A percentile compares a stretch with the other conserved stretches of the same genome.
Conservation (phyloP, 2,888 invertebrate genomes). For the Heliconius erato region DNA sequence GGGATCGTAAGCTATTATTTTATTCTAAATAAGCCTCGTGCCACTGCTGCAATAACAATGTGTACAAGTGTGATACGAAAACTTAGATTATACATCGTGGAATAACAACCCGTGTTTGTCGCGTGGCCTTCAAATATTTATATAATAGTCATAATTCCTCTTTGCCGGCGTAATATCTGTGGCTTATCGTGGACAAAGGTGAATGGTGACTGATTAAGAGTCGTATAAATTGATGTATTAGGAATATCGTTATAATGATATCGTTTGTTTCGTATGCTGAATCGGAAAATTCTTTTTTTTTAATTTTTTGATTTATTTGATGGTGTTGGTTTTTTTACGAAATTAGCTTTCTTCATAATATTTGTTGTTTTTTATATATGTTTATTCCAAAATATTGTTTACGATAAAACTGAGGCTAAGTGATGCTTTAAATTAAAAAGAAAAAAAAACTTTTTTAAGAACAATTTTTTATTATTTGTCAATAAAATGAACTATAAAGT, state of each 20-base stretch:
- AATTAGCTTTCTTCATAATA: too few relatives aligned
- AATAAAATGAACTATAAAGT: too few relatives aligned
- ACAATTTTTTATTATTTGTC: too few relatives aligned
- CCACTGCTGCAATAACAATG: constrained; percentile 1
- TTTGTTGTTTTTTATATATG: too few relatives aligned
- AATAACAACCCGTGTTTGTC: constrained; percentile 15
- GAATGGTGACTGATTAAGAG: constrained; percentile 3
- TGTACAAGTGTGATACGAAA: background rate
- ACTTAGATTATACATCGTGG: constrained; percentile 10
- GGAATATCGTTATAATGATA: background rate
- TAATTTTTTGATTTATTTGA: too few relatives aligned
- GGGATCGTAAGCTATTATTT: background rate
- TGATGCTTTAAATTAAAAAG: too few relatives aligned
- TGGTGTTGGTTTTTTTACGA: too few relatives aligned
- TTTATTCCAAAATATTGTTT: too few relatives aligned
- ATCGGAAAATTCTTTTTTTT: background rate
- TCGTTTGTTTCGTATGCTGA: background rate
- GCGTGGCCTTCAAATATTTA: constrained; percentile 15
- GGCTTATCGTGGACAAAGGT: constrained; percentile 1
- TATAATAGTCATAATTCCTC: background rate
- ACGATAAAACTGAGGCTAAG: too few relatives aligned
- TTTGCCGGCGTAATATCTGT: background rate
- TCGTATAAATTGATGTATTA: background rate
- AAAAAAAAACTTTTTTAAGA: too few relatives aligned
- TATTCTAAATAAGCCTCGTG: background rate